phyloP scores from a whole-genome alignment of 2,888 invertebrate species.

The Drosophila basisetae region DNA sequence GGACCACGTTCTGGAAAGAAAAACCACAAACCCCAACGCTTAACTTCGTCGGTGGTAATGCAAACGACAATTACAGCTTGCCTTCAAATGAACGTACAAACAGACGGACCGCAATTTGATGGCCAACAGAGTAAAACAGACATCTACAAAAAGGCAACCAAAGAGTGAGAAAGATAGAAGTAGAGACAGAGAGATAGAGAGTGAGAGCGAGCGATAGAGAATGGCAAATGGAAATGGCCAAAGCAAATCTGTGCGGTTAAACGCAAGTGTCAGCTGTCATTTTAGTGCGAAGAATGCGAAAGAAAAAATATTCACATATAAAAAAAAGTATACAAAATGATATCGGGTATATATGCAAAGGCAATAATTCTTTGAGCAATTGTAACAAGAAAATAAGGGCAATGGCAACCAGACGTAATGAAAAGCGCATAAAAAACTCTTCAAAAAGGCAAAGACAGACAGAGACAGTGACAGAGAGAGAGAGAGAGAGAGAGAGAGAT shows the following conservation, averaged over 20 bases:
- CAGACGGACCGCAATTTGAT: constrained; percentile 69
- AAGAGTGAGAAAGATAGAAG: neutral
- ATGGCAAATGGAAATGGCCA: constrained; percentile 34
- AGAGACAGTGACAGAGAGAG: constrained; percentile 2
- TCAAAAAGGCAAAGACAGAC: neutral
- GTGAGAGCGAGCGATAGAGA: neutral
- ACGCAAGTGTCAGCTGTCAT: constrained; percentile 81
- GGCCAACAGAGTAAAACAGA: constrained; percentile 38
- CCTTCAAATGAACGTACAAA: constrained; percentile 67
- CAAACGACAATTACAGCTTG: constrained; percentile 79
- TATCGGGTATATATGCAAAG: constrained; percentile 53
- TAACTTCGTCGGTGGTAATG: constrained; percentile 64
- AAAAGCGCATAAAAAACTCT: constrained; percentile 45
- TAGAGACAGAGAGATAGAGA: constrained; percentile 2
- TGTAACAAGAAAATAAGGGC: constrained; percentile 71
- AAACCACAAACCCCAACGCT: constrained; percentile 59
- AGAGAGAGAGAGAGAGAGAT: constrained; percentile 17
- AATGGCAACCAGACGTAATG: constrained; percentile 60
- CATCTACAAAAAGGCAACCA: constrained; percentile 7
- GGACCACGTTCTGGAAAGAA: constrained; percentile 50
- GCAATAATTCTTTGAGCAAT: constrained; percentile 77
- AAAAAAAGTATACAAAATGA: constrained; percentile 21
- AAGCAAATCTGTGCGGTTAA: constrained; percentile 79
- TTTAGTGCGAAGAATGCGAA: constrained; percentile 59
- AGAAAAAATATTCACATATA: neutral